Conservation (phyloP, 2,888 invertebrate genomes). For the Limenitis camilla region DNA sequence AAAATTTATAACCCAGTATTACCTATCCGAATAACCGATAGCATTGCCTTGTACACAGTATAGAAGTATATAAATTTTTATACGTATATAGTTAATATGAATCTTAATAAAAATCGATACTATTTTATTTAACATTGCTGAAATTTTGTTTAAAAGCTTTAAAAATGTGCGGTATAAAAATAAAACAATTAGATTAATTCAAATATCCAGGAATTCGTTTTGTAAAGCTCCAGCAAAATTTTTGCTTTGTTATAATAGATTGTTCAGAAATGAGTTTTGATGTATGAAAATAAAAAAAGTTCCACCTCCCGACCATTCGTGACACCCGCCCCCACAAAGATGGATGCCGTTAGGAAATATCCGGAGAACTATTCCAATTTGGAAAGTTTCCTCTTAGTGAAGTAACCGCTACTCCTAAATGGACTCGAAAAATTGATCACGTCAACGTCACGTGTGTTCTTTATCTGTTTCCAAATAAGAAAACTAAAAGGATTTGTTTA, state of each 20-base stretch:
- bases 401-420: constrained; percentile 51
- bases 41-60: constrained; percentile 35
- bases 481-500: constrained; percentile 8
- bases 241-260: constrained; percentile 36
- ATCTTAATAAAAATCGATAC: no score
- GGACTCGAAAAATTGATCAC: constrained; percentile 42
- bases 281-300: constrained; percentile 46
- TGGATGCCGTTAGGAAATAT: constrained; percentile 60
- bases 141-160: no score
- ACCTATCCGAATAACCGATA: constrained; percentile 45
- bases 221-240: constrained; percentile 7
- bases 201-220: no score
- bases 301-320: constrained; percentile 30
- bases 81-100: no score
- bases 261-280: constrained; percentile 49
- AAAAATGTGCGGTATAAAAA: no score
- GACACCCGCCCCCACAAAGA: constrained; percentile 51
- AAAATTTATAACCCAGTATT: constrained; percentile 55
- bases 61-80: not conserved
- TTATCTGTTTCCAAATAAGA: constrained; percentile 8
- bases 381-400: constrained; percentile 59
- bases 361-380: constrained; percentile 69
- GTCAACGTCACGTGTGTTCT: constrained; percentile 17
- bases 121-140: no score
- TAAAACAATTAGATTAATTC: no score